Evolutionary conservation across 2,113 vertebrate species (phyloP).

Genomic region (Lamprologus sp.): DNA sequence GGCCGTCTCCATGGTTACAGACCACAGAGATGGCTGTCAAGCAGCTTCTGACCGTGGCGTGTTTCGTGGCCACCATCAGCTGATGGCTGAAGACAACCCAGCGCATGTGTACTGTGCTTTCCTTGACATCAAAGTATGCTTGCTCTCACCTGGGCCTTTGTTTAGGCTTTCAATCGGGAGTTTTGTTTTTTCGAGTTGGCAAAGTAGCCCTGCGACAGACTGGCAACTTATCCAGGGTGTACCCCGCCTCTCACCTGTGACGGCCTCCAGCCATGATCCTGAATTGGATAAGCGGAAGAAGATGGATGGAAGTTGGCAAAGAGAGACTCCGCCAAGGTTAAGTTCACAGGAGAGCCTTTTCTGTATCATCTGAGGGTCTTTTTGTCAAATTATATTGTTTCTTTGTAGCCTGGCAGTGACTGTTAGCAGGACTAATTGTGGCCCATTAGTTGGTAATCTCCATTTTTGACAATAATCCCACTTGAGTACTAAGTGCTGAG

Average conservation of each 20-base stretch:
- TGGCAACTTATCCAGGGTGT: not conserved
- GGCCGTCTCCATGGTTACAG: constrained; percentile 33
- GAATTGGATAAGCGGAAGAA: not conserved
- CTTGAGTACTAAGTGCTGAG: not conserved
- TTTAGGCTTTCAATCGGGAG: not conserved
- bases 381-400: not conserved
- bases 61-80: constrained; percentile 12
- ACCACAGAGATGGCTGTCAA: constrained; percentile 40
- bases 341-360: not conserved
- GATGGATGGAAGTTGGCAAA: not conserved
- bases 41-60: constrained; percentile 2
- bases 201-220: not conserved
- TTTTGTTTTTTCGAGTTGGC: not conserved
- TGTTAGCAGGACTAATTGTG: not conserved
- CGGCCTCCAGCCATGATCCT: not conserved
- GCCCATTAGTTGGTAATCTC: not conserved
- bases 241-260: not conserved
- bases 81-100: not conserved
- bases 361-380: not conserved
- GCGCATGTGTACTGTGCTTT: not conserved
- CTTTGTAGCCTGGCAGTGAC: not conserved
- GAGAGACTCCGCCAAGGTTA: not conserved
- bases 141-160: not conserved
- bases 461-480: not conserved
- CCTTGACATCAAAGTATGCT: not conserved